Evolutionary conservation across 2,888 invertebrate genomes (phyloP), one percentile per base, ranked within the genome.

Genomic region (Ophion ellenae): DNA sequence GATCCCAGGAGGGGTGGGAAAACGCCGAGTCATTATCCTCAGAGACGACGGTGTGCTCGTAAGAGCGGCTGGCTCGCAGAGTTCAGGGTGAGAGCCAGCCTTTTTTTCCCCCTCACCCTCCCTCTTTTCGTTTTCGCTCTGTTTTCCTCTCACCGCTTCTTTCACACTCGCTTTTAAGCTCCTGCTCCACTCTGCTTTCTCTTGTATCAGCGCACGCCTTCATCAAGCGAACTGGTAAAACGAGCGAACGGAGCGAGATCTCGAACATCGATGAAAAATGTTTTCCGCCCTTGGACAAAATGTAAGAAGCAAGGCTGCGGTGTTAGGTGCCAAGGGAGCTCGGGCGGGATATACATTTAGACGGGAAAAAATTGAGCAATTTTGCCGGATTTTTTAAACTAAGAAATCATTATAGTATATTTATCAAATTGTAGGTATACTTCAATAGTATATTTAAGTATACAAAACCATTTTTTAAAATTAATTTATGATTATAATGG

Each of bases 21-120:
- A 90, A 90, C 90, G 89, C 88, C 87, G 90, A 90, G 90, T 91
- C 91, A 90, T 92, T 92, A 91, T 91, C 79, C 86, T 86, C 83
- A 86, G 89, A 24, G 89, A 89, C 89, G 90, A 90, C 90, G 87
- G 88, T 87, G 83, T 32, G 63, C 32, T 20, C 61, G 61, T 45
- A 14, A 40, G 78, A 61, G 61, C 70, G 61, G 17, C 61, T 28
- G 24, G 76, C 36, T 66, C 53, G 14, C 66, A 14, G 57, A 77
- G 36, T 53, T 70, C 14, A 67, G 47, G 71, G 63, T 20, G 47
- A 74, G 63, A 70, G 47, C 14, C 32, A 45, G 36, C 36, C 36
- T 63, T 74, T 53, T 63, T 57, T 10, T 14, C 47, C 57, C 78
- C 9, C 28, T 80, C 47, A 20, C 17, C n/a, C 11, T 40, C 17